These are phyloP conservation scores for Synergus laeviventris DNA, from an alignment of 2,888 invertebrate genomes.

Conservation along the genomic window DNA sequence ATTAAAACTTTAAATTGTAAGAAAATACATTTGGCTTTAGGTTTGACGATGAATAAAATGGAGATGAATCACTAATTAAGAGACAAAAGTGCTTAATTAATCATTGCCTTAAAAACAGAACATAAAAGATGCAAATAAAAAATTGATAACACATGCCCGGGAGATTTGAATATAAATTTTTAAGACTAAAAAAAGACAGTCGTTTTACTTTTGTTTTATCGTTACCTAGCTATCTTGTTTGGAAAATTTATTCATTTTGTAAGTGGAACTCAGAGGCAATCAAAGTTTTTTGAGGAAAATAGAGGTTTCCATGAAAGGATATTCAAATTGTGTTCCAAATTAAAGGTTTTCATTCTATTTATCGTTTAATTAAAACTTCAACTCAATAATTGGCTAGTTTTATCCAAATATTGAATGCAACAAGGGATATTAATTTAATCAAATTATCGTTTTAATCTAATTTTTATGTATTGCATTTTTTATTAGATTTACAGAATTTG, in stretches of 20 bases:
- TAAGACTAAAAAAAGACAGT: background rate
- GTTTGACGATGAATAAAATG: too few species aligned
- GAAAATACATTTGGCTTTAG: too few species aligned
- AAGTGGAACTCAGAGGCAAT: background rate
- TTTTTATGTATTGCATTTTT: background rate
- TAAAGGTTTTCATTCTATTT: background rate
- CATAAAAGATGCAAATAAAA: background rate
- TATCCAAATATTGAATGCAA: background rate
- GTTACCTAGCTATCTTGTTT: background rate
- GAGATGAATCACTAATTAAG: too few species aligned
- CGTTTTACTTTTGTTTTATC: background rate
- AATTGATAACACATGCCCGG: background rate
- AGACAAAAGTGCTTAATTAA: too few species aligned
- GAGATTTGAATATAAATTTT: background rate
- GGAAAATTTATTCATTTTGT: background rate
- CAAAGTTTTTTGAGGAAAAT: background rate
- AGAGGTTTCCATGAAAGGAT: background rate
- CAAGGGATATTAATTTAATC: background rate
- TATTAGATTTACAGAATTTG: background rate
- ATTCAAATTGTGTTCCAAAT: background rate
- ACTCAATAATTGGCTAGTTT: background rate
- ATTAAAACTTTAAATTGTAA: too few species aligned
- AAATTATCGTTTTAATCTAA: background rate
- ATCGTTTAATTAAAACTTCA: background rate
- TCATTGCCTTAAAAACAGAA: too few species aligned